Base-by-base conservation (phyloP, 2,113 vertebrate species). In the Thymallus thymallus region DNA sequence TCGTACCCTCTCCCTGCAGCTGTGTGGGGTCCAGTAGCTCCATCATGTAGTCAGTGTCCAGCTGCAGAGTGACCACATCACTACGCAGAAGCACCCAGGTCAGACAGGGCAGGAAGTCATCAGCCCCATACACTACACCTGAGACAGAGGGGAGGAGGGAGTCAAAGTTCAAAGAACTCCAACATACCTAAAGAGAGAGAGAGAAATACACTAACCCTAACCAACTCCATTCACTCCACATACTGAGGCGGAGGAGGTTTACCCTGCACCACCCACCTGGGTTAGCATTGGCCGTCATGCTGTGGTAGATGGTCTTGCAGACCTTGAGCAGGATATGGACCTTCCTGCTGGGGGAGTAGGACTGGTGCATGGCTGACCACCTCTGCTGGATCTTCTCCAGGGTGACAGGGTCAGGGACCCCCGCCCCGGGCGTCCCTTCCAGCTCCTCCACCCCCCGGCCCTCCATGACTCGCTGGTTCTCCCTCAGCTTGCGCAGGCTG, bases 11-110 rank as follows among this genome's bases (percentile, higher is more conserved):
- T 84, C 96, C 96, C 72, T 90, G 94, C 4, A 97, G 92, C 76
- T 95, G 93, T 2, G 86, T 86, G 0, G 95, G 95, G 73, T 96
- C 94, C 87, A 96, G 88, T 46, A 96, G 92, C 86, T 97, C 96
- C 96, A 96, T 96, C 85, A 96, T 95, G 86, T 95, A 97, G 84
- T 96, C 96, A 0, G 94, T 96, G 72, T 97, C 95, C 22, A 95
- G 61, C 84, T 95, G 94, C 22, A 96, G 88, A 46, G 92, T 92
- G 58, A 86, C 84, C 35, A 95, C 74, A 32, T 95, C 82, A 61
- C 95, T 94, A 56, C 92, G 93, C 58, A 96, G 87, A 69, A 96
- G 87, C 55, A 95, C 92, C 89, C 96, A 95, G 0, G 95, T 96
- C 83, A 97, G 84, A 13, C 95, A 95, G 0, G 96, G 96, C 77